Base-by-base conservation (phyloP, 2,797 vertebrate genomes). In the Coregonus ussuriensis region DNA sequence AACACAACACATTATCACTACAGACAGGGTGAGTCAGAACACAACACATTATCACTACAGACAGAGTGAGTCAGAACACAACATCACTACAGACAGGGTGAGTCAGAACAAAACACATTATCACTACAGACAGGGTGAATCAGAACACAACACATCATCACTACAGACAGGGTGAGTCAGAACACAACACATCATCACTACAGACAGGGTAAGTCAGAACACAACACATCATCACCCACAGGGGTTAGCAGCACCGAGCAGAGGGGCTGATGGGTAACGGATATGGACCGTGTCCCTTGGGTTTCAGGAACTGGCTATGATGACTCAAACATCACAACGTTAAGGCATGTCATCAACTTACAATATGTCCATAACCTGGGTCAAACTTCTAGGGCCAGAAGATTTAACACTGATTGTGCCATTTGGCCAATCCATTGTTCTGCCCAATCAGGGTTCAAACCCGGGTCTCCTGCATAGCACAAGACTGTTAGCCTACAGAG, bases 91-190 rank as follows among this genome's bases (percentile, higher is more conserved):
- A 25, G 25, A 4, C 29, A 25, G 62, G 29, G 62, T 66, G 35
- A n/a, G 29, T 81, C 77, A 71, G 67, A 21, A n/a, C 81, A 71
- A 77, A 68, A 6, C 75, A 79, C 74, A 81, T 78, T 69, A 71
- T 86, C 90, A 74, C 76, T 25, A 25, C 25, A 25, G 25, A 25
- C 25, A 25, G 25, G 31, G 31, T 33, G 31, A 3, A 0, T 33
- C 31, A 33, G 31, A 33, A 33, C 31, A 33, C 2, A 33, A 25
- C 25, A 25, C 73, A 41, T 85, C 82, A 79, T 66, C 74, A 56
- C 25, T 31, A 21, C 4, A 71, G 59, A 35, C 0, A 53, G 52
- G 14, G 80, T 91, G 86, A 91, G 77, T 92, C 90, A 89, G 51
- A 71, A 56, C n/a, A 18, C 56, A 53, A 33, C 31, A 33, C 31